Conservation (phyloP, 1,140 invertebrate species). For the Pseudomyrmex concolor region DNA sequence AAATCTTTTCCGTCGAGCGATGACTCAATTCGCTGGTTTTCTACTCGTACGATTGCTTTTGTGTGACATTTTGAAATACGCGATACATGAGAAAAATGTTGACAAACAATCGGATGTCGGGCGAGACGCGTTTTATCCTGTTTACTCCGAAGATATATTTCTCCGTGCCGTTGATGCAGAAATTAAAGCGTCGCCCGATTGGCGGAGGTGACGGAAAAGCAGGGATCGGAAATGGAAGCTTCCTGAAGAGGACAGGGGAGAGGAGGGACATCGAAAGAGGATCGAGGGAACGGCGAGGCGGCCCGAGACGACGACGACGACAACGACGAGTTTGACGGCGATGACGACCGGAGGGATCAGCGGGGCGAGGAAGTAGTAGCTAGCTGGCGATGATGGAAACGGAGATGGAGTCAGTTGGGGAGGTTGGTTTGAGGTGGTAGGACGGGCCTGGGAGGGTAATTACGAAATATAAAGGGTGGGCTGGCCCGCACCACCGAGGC, state of each 20-base stretch:
- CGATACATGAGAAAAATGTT: neutral
- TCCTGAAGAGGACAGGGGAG: conserved; percentile 10
- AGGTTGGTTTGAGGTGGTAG: conserved; percentile 75
- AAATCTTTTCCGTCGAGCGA: neutral
- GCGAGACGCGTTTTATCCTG: neutral
- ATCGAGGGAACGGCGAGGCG: conserved; percentile 16
- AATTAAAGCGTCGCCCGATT: conserved; percentile 50
- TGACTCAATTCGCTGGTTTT: neutral
- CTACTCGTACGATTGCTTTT: neutral
- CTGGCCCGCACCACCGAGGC: conserved; percentile 79
- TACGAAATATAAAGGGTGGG: conserved; percentile 84
- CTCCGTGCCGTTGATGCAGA: conserved; percentile 50
- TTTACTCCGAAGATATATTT: conserved; percentile 31
- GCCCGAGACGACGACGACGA: conserved; percentile 48
- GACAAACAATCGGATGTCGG: neutral
- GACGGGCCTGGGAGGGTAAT: conserved; percentile 81
- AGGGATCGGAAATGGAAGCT: conserved; percentile 71
- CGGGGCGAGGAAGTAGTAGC: conserved; percentile 44
- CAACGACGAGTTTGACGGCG: conserved; percentile 64
- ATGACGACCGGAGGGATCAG: conserved; percentile 50
- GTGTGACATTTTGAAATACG: neutral
- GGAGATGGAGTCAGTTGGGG: conserved; percentile 64
- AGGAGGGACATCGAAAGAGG: conserved; percentile 20
- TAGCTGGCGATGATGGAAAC: conserved; percentile 53
- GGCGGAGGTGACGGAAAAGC: conserved; percentile 67